Conservation (phyloP, 2,888 invertebrate genomes). For the Nomada ruficornis region DNA sequence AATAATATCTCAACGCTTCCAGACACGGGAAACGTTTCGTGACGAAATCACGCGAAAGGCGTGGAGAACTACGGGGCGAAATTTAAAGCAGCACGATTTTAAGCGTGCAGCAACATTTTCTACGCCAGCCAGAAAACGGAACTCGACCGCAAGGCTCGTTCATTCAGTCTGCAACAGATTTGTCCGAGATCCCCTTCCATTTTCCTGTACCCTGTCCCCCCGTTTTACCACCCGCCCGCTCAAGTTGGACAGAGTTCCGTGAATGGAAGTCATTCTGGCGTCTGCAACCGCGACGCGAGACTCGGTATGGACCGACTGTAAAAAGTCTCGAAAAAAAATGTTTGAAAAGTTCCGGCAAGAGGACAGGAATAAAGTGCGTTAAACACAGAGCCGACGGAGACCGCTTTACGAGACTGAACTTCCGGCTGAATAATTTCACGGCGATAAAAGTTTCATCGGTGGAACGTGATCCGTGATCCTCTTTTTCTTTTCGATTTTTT, state of each 20-base stretch:
- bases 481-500: background rate
- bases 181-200: background rate
- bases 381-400: slow-evolving; percentile 4
- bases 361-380: slow-evolving; percentile 2
- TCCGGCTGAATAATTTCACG: slow-evolving; percentile 25
- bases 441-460: slow-evolving; percentile 14
- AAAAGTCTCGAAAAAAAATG: slow-evolving; percentile 5
- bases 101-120: slow-evolving; percentile 1
- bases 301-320: background rate
- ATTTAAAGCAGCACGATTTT: slow-evolving; percentile 13
- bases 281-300: background rate
- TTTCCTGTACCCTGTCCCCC: background rate
- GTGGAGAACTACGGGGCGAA: background rate
- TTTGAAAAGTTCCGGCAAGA: background rate
- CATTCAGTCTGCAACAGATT: background rate
- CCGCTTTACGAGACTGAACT: slow-evolving; percentile 3
- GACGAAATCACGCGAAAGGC: background rate
- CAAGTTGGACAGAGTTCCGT: slow-evolving; percentile 18
- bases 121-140: background rate
- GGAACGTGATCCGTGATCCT: background rate
- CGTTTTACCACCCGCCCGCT: background rate
- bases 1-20: background rate
- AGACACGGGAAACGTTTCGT: background rate
- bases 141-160: background rate
- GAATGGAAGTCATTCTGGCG: slow-evolving; percentile 19